Evolutionary conservation across 2,797 vertebrate genomes (phyloP), one percentile per base, ranked within the genome.

Genomic region (Helicolenus hilgendorfi): DNA sequence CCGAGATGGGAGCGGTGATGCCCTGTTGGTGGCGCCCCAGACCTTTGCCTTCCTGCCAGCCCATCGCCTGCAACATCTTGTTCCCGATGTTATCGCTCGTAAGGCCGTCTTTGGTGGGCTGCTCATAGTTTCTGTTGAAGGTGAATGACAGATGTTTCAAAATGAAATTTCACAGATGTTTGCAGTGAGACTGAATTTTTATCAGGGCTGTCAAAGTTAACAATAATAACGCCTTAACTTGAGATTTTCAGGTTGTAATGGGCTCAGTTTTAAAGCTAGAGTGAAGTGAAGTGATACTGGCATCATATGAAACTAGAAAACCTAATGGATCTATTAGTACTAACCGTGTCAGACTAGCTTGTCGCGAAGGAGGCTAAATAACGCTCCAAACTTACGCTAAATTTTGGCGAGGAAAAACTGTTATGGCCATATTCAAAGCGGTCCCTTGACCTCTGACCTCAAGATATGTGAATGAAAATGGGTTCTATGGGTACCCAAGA

Each of bases 21-120:
- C 98, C 98, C 92, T 99, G 98, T 70, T 98, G 98, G 90, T 98
- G 98, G 70, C 98, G 96, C 20, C 98, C 98, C 64, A 98, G 96
- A 41, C 98, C 98, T 0, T 97, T 98, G 60, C 98, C 98, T 96
- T 98, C 98, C 92, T 98, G 97, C 98, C 98, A 99, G 81, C 98
- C 98, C 98, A 98, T 99, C 56, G 98, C 98, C 84, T 99, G 98
- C 38, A 99, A 96, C 98, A 98, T 99, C 93, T 99, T 98, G 96
- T 98, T 99, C 58, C 98, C 98, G 5, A 99, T 99, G 80, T 99
- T 99, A 89, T 98, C 98, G 73, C 98, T 98, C 70, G 98, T 98
- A 35, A 99, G 97, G 67, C 98, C 98, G 5, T 99, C 98, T 94
- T 99, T 99, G 67, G 98, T 99, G 72, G 98, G 98, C 91, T 99